Evolutionary conservation across 2,797 vertebrate species (phyloP), one percentile per base, ranked within the genome.

Genomic region (Takifugu ocellatus): DNA sequence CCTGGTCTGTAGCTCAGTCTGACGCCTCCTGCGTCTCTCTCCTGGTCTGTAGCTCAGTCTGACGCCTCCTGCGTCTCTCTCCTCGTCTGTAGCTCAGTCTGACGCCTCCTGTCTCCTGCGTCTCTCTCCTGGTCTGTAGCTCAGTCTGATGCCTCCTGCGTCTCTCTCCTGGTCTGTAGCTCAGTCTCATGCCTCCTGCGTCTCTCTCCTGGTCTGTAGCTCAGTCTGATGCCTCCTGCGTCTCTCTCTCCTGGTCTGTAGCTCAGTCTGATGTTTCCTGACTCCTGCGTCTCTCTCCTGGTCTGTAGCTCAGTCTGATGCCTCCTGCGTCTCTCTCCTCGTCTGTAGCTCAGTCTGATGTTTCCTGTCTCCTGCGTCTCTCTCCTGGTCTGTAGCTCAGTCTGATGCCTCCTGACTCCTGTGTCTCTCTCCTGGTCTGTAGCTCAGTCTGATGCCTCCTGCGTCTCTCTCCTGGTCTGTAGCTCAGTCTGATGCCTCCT

Each of bases 191-290:
- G 80, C 94, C 95, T 53, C 88, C 93, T 10, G 93, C n/a, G n/a
- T n/a, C n/a, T n/a, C n/a, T n/a, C n/a, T n/a, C n/a, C n/a, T n/a
- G n/a, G n/a, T n/a, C n/a, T n/a, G n/a, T n/a, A n/a, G 96, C 86
- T 99, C 53, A 91, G 62, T 85, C 88, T 84, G 9, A 84, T 94
- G 80, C 94, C 95, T 53, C 88, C 93, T 10, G 93, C n/a, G n/a
- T n/a, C n/a, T n/a, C n/a, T n/a, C n/a, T n/a, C n/a, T n/a, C n/a
- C n/a, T n/a, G n/a, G n/a, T n/a, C n/a, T n/a, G n/a, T n/a, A n/a
- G 96, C 86, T 99, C 53, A 91, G 62, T 85, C 88, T 84, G 9
- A 84, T 94, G 80, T 93, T 94, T 53, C 88, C 93, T 10, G 93
- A 93, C 33, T 66, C 81, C 67, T 81, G 86, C 43, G n/a, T n/a